Percentiles rank a stretch among this genome's conserved stretches.
Evolutionary conservation across 2,888 invertebrate genomes (phyloP).

Genomic region (Cyclophora albipunctata): DNA sequence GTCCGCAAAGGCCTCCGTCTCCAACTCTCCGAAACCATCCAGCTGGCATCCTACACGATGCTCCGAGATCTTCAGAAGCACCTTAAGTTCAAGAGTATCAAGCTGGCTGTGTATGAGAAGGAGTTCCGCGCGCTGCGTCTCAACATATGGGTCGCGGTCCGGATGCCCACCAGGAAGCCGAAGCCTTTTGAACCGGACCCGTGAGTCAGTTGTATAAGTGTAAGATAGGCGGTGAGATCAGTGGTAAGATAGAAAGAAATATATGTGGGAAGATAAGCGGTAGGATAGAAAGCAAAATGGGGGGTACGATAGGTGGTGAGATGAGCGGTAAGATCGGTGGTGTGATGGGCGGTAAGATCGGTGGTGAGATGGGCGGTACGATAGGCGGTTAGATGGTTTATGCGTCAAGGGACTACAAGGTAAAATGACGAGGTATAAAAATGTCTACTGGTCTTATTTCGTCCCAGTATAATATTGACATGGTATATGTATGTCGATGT

Average conservation of each 20-base stretch:
- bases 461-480: too few relatives aligned
- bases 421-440: too few relatives aligned
- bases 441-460: too few relatives aligned
- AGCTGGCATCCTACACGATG: constrained; percentile 55
- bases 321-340: too few relatives aligned
- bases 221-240: neutral
- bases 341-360: too few relatives aligned
- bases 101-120: constrained; percentile 48
- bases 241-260: neutral
- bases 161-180: constrained; percentile 50
- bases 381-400: too few relatives aligned
- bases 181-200: constrained; percentile 48
- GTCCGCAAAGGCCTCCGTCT: constrained; percentile 46
- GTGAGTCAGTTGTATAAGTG: constrained; percentile 39
- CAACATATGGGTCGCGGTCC: constrained; percentile 58
- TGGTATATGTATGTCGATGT: too few relatives aligned
- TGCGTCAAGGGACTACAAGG: too few relatives aligned
- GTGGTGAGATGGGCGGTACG: too few relatives aligned
- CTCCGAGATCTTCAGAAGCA: constrained; percentile 54
- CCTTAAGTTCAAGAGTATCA: constrained; percentile 43
- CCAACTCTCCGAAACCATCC: constrained; percentile 52
- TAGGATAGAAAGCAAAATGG: too few relatives aligned
- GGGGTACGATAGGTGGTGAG: too few relatives aligned
- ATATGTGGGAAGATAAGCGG: too few relatives aligned
- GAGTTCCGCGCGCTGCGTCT: constrained; percentile 49